Evolutionary conservation across 1,140 invertebrate species (phyloP).

Genomic region (Plectus sambesii): DNA sequence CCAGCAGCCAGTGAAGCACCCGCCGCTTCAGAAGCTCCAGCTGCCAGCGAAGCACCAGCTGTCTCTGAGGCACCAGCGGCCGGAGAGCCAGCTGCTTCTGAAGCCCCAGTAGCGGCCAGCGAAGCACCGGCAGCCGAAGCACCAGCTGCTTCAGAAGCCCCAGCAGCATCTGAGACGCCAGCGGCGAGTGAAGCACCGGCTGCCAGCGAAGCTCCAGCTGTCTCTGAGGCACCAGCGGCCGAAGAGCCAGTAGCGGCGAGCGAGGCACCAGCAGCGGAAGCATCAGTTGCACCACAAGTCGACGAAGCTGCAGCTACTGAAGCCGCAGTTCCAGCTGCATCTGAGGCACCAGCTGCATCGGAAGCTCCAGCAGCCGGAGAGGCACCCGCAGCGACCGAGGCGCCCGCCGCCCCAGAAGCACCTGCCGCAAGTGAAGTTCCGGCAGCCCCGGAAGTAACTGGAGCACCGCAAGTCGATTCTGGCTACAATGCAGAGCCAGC

Average conservation of each 20-base stretch:
- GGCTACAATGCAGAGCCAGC: too few species aligned
- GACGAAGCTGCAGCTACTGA: neutral
- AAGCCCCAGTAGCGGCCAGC: neutral
- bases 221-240: neutral
- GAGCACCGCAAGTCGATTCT: too few species aligned
- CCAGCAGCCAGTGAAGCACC: neutral
- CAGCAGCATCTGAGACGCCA: constrained; percentile 5
- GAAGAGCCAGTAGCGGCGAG: neutral
- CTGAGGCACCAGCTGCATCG: constrained; percentile 1
- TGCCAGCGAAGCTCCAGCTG: neutral
- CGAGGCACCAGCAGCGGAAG: neutral
- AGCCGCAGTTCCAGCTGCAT: neutral
- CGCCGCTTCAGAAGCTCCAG: neutral
- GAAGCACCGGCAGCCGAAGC: neutral
- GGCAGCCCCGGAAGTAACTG: neutral
- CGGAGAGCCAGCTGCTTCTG: constrained; percentile 1
- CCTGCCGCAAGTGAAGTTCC: neutral
- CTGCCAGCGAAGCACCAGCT: neutral
- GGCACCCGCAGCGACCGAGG: neutral
- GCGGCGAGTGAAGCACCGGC: too few species aligned
- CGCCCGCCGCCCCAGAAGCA: neutral
- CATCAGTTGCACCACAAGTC: too few species aligned
- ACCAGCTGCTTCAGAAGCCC: neutral
- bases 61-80: neutral
- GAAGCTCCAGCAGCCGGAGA: constrained; percentile 1